Evolutionary conservation across 2,888 invertebrate genomes (phyloP).

Genomic region (Autographa pulchrina): DNA sequence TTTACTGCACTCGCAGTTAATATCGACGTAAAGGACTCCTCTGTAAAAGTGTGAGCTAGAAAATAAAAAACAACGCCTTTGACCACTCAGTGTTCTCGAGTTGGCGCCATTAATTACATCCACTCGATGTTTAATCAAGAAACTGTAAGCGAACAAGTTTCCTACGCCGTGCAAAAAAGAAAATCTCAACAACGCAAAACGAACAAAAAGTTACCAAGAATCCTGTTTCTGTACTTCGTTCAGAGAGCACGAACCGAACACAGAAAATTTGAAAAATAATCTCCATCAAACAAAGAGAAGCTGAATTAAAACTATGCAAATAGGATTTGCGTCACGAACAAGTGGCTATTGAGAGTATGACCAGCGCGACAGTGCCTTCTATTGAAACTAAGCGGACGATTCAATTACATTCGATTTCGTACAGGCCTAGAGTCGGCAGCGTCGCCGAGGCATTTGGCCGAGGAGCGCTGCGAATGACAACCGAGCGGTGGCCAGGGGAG

Average conservation of each 20-base stretch:
- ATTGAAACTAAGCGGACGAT: constrained; percentile 64
- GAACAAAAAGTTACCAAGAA: constrained; percentile 35
- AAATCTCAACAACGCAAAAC: constrained; percentile 47
- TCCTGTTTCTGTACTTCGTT: constrained; percentile 36
- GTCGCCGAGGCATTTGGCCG: constrained; percentile 61
- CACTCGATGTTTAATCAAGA: constrained; percentile 66
- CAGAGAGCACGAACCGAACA: constrained; percentile 13
- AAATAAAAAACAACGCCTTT: constrained; percentile 37
- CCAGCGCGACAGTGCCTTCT: constrained; percentile 55
- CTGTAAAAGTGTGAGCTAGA: constrained; percentile 13
- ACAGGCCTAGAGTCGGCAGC: constrained; percentile 38
- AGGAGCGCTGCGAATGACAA: constrained; percentile 55
- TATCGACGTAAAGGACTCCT: constrained; percentile 14
- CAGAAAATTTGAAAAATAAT: constrained; percentile 46
- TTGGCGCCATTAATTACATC: constrained; percentile 63
- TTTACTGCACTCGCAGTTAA: constrained; percentile 12
- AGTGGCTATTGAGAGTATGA: constrained; percentile 55
- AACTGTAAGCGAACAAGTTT: constrained; percentile 57
- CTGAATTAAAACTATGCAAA: constrained; percentile 61
- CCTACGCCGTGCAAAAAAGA: constrained; percentile 42
- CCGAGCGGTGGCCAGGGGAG: constrained; percentile 73
- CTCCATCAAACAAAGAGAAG: constrained; percentile 37
- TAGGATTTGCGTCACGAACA: constrained; percentile 59
- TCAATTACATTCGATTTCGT: constrained; percentile 66
- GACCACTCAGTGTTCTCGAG: constrained; percentile 52